A percentile compares a stretch with the other conserved stretches of the same genome.
These are phyloP conservation scores for Embidobia sp. DNA, from an alignment of 2,888 invertebrate species.

Conservation along the genomic window DNA sequence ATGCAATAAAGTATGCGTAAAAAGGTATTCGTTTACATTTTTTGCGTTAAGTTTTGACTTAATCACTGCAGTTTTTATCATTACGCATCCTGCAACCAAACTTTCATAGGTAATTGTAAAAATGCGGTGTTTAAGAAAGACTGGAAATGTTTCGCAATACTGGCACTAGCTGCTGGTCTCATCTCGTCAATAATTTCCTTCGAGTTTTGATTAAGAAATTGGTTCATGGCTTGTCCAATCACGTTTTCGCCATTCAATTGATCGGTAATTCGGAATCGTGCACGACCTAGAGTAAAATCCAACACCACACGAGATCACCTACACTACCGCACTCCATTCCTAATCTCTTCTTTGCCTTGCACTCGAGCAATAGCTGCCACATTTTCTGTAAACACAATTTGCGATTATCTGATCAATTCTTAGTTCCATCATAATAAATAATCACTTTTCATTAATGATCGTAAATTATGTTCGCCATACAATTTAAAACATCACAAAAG, in stretches of 20 bases:
- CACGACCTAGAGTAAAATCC: constrained; percentile 87
- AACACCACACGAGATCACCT: constrained; percentile 86
- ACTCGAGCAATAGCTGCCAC: constrained; percentile 88
- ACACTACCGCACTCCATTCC: constrained; percentile 86
- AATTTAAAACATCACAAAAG: too few species aligned
- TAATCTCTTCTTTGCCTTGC: constrained; percentile 86
- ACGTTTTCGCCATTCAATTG: constrained; percentile 89
- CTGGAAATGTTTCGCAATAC: constrained; percentile 89
- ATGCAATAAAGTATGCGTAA: neutral
- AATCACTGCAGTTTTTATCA: neutral
- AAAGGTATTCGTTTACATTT: neutral
- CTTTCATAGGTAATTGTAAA: constrained; percentile 87
- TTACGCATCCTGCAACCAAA: constrained; percentile 84
- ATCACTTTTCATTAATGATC: too few species aligned
- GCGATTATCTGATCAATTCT: constrained; percentile 2
- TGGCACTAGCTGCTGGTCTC: constrained; percentile 88
- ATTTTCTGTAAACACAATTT: constrained; percentile 83
- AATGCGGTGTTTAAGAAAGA: constrained; percentile 88
- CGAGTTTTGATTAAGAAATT: constrained; percentile 90
- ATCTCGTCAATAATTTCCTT: constrained; percentile 92
- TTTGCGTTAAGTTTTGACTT: too few species aligned
- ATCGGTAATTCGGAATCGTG: constrained; percentile 88
- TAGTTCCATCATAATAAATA: too few species aligned
- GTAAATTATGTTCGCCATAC: too few species aligned
- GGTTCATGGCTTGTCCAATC: constrained; percentile 92